Percentiles rank a stretch among this genome's conserved stretches.
phyloP scores from a whole-genome alignment of 2,888 invertebrate species.

The Campopleginae sp. region DNA sequence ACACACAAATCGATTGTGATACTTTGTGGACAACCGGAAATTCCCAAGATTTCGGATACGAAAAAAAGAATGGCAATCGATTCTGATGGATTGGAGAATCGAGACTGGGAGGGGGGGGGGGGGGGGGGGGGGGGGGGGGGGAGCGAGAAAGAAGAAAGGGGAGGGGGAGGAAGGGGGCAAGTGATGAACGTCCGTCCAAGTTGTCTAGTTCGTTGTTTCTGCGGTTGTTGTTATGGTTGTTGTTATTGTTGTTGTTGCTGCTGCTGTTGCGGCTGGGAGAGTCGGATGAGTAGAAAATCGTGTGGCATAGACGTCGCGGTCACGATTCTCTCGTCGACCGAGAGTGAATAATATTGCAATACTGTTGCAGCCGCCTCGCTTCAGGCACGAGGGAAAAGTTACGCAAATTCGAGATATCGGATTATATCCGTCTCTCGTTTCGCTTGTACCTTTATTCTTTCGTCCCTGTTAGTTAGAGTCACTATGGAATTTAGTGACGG shows the following conservation, averaged over 20 bases:
- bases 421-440: slow-evolving; percentile 54
- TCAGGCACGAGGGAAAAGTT: slow-evolving; percentile 44
- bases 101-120: not conserved
- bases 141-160: slow-evolving; percentile 39
- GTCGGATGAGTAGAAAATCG: slow-evolving; percentile 56
- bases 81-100: not conserved
- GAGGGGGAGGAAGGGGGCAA: slow-evolving; percentile 41
- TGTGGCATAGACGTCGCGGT: slow-evolving; percentile 53
- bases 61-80: not conserved
- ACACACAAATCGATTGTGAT: not conserved
- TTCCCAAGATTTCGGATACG: not conserved
- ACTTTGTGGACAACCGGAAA: not conserved
- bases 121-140: slow-evolving; percentile 31
- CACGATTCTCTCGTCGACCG: slow-evolving; percentile 53
- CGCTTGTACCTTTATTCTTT: slow-evolving; percentile 22
- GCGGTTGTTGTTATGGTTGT: slow-evolving; percentile 3
- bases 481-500: not conserved
- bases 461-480: not conserved
- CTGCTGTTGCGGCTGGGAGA: slow-evolving; percentile 20
- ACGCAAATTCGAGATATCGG: slow-evolving; percentile 61
- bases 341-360: slow-evolving; percentile 54
- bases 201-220: slow-evolving; percentile 13
- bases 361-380: slow-evolving; percentile 21
- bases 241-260: slow-evolving; percentile 9
- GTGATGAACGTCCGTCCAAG: slow-evolving; percentile 61